These are phyloP conservation scores for Porites evermanni DNA, from an alignment of 92 coral and sea anemone species.

Conservation along the genomic window DNA sequence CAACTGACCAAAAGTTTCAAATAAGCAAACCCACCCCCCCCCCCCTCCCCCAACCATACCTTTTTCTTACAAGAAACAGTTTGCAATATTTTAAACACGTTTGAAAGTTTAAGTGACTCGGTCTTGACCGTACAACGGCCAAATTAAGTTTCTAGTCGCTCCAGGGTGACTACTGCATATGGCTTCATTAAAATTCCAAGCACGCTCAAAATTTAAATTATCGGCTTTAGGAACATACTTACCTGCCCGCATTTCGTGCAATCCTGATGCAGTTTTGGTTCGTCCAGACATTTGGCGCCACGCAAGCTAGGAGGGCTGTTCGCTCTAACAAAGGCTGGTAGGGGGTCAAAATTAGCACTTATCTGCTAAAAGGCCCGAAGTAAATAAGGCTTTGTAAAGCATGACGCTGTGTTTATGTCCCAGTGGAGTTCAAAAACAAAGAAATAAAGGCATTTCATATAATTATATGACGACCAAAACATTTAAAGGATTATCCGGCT, in stretches of 20 bases:
- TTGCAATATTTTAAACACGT: no score
- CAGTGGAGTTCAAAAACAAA: background rate
- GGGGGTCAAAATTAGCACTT: slow-evolving; percentile 8
- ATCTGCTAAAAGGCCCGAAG: background rate
- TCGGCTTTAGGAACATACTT: background rate
- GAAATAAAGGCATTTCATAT: background rate
- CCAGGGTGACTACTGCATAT: background rate
- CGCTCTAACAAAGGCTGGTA: background rate
- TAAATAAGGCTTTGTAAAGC: background rate
- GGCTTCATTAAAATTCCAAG: background rate
- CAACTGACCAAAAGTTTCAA: no score
- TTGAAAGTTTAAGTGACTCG: no score
- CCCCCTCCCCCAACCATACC: no score
- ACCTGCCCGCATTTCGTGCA: background rate
- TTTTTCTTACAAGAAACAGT: no score
- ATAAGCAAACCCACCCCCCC: no score
- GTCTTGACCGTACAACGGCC: no score
- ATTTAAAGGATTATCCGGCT: background rate
- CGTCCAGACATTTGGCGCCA: background rate
- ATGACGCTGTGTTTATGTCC: background rate
- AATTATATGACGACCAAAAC: background rate
- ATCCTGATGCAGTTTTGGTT: no score
- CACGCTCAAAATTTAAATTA: background rate
- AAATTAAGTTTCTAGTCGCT: no score
- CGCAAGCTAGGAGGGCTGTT: slow-evolving; percentile 12